Conservation (phyloP, 2,888 invertebrate genomes). For the Junonia oenone region DNA sequence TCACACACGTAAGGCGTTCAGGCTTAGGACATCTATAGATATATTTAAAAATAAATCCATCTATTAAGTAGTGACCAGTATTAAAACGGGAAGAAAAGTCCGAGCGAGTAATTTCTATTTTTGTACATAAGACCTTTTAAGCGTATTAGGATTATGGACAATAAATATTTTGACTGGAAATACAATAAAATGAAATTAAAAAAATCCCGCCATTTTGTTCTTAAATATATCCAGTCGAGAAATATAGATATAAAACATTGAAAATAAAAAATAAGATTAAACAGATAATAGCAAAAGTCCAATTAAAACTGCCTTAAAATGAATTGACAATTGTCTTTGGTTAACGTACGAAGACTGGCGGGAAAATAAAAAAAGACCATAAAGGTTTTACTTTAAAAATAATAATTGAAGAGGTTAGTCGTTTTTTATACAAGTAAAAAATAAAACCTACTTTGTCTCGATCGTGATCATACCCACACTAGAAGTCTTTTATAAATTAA, state of each 20-base stretch:
- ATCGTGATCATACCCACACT: slow-evolving; percentile 14
- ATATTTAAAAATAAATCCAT: slow-evolving; percentile 15
- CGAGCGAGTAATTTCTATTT: slow-evolving; percentile 32
- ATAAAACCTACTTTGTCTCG: slow-evolving; percentile 25
- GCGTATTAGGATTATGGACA: slow-evolving; percentile 38
- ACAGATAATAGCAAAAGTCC: neutral
- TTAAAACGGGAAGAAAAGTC: slow-evolving; percentile 11
- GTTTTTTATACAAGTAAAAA: slow-evolving; percentile 16
- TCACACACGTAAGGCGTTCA: slow-evolving; percentile 1
- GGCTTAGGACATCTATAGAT: neutral
- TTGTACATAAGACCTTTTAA: slow-evolving; percentile 33
- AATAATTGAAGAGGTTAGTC: slow-evolving; percentile 21
- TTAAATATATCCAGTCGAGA: slow-evolving; percentile 1
- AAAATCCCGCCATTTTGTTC: slow-evolving; percentile 2
- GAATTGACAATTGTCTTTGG: slow-evolving; percentile 39
- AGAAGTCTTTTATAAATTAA: slow-evolving; percentile 36
- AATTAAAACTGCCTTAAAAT: neutral
- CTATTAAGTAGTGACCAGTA: slow-evolving; percentile 13
- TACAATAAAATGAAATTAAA: neutral
- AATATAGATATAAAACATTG: neutral
- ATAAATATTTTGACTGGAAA: slow-evolving; percentile 19
- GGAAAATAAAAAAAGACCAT: slow-evolving; percentile 15
- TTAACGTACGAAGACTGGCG: slow-evolving; percentile 37
- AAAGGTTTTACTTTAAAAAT: slow-evolving; percentile 1
- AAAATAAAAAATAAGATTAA: neutral